Conservation (phyloP, 2,888 invertebrate genomes). For the Antitype chi region DNA sequence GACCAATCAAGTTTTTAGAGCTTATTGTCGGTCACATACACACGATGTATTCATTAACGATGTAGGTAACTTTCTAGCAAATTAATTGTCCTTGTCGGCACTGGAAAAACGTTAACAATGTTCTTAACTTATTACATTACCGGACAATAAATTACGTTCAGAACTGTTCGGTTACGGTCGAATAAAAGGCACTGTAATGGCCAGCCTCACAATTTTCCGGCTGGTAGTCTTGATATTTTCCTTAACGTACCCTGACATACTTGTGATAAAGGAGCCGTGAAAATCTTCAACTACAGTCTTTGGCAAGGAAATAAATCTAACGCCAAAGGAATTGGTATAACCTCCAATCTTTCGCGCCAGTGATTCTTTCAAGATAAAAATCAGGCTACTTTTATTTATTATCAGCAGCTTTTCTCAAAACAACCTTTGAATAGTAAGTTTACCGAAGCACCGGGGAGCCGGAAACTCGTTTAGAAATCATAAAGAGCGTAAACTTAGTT, state of each 20-base stretch:
- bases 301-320: background rate
- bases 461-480: background rate
- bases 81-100: background rate
- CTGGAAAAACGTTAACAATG: constrained; percentile 4
- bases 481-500: background rate
- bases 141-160: background rate
- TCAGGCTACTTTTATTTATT: background rate
- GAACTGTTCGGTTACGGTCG: background rate
- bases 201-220: background rate
- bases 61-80: background rate
- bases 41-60: background rate
- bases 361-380: background rate
- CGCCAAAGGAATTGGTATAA: background rate
- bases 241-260: background rate
- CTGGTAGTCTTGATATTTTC: background rate
- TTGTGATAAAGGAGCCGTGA: background rate
- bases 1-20: background rate
- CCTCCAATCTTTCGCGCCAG: background rate
- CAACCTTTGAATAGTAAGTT: background rate
- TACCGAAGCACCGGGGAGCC: background rate
- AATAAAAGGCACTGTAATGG: constrained; percentile 1
- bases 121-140: background rate
- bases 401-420: constrained; percentile 11
- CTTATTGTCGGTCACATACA: background rate
- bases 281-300: background rate